Conservation (phyloP, 2,888 invertebrate species). For the Melanargia galathea region DNA sequence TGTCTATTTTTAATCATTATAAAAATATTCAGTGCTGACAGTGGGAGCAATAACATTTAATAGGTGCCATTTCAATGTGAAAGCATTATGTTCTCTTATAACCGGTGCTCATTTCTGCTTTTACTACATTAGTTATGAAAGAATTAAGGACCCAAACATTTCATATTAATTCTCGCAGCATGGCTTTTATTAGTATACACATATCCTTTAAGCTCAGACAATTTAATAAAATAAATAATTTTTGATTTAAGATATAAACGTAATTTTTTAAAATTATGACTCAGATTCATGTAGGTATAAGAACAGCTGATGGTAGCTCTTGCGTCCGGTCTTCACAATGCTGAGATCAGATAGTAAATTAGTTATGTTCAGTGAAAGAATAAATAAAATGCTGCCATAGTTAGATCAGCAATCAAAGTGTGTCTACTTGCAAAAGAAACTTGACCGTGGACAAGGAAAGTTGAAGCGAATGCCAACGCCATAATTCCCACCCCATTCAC, state of each 20-base stretch:
- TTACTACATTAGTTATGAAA: slow-evolving; percentile 19
- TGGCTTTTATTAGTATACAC: background rate
- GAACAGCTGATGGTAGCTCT: slow-evolving; percentile 5
- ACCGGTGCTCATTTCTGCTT: slow-evolving; percentile 36
- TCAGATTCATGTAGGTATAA: slow-evolving; percentile 8
- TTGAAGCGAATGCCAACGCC: slow-evolving; percentile 1
- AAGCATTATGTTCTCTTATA: slow-evolving; percentile 30
- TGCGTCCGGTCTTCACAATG: background rate
- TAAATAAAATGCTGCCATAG: slow-evolving; percentile 2
- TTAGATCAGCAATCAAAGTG: background rate
- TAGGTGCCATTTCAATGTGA: slow-evolving; percentile 26
- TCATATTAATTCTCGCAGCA: background rate
- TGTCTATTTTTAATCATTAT: slow-evolving; percentile 15
- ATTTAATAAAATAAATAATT: background rate
- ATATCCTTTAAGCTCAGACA: background rate
- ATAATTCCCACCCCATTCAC: slow-evolving; percentile 24
- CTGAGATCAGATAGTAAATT: background rate
- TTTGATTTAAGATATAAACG: slow-evolving; percentile 1
- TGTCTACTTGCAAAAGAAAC: background rate
- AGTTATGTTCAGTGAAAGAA: background rate
- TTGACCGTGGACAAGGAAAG: background rate
- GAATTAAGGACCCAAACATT: slow-evolving; percentile 17
- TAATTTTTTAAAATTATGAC: background rate
- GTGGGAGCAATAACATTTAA: slow-evolving; percentile 26
- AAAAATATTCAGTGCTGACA: background rate